Conservation (phyloP, 1,140 invertebrate genomes). For the Dreissena polymorpha region DNA sequence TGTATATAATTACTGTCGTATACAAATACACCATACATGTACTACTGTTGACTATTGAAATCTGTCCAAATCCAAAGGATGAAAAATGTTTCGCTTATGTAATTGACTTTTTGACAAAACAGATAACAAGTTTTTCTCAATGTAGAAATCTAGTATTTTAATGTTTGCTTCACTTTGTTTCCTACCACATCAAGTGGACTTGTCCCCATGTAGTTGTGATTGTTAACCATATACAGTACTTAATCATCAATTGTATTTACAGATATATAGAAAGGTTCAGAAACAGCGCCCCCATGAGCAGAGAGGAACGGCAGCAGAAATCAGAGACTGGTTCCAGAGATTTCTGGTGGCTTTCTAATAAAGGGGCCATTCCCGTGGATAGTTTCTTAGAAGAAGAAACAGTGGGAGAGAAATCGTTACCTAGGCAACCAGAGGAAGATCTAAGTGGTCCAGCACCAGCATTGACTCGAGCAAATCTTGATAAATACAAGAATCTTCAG, state of each 20-base stretch:
- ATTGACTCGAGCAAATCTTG: slow-evolving; percentile 33
- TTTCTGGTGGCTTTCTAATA: slow-evolving; percentile 72
- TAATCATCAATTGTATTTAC: slow-evolving; percentile 19
- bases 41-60: too few relatives aligned
- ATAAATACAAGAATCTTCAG: slow-evolving; percentile 35
- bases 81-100: too few relatives aligned
- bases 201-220: too few relatives aligned
- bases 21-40: too few relatives aligned
- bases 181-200: too few relatives aligned
- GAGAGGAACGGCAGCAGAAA: slow-evolving; percentile 65
- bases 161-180: too few relatives aligned
- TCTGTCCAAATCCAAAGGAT: too few relatives aligned
- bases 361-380: background rate
- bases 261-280: slow-evolving; percentile 73
- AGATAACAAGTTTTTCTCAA: too few relatives aligned
- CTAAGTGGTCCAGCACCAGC: background rate
- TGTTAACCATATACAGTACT: too few relatives aligned
- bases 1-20: too few relatives aligned
- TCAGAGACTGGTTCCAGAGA: slow-evolving; percentile 51
- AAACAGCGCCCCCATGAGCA: slow-evolving; percentile 67
- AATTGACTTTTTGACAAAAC: too few relatives aligned
- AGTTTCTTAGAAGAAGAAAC: background rate
- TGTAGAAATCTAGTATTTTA: too few relatives aligned
- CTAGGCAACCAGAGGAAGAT: background rate
- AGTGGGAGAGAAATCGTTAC: background rate